phyloP scores from a whole-genome alignment of 2,113 vertebrate species.

The Ailurus styani region DNA sequence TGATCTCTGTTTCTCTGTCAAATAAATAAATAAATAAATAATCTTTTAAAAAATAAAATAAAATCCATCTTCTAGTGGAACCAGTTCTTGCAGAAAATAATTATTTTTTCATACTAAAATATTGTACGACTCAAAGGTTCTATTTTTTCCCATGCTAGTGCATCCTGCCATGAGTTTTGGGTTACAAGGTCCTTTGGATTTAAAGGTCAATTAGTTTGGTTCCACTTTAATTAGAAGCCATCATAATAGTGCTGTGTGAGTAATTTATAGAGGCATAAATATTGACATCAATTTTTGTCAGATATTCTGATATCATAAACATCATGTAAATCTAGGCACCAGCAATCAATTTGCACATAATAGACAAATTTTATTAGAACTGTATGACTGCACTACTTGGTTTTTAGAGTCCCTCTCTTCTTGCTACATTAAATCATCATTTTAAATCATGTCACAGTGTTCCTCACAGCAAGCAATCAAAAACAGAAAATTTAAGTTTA shows the following conservation, averaged over 20 bases:
- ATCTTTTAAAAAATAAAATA: too few species aligned
- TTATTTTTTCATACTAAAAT: conserved; percentile 35
- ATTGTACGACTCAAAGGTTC: background rate
- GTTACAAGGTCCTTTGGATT: conserved; percentile 55
- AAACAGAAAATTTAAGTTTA: conserved; percentile 65
- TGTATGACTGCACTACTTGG: background rate
- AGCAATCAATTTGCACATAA: conserved; percentile 60
- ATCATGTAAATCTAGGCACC: conserved; percentile 47
- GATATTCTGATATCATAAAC: conserved; percentile 73
- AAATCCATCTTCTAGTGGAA: background rate
- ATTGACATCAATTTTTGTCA: conserved; percentile 72
- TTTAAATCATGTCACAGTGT: conserved; percentile 52
- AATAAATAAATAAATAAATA: too few species aligned
- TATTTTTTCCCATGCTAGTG: too few species aligned
- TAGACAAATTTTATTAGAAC: conserved; percentile 67
- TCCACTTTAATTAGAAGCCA: conserved; percentile 72
- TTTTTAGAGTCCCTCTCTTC: conserved; percentile 53
- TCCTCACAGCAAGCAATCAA: conserved; percentile 50
- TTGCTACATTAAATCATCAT: conserved; percentile 35
- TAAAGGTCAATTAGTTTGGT: conserved; percentile 56
- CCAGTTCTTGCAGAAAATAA: background rate
- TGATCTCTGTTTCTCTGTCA: too few species aligned
- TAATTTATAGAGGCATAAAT: conserved; percentile 48
- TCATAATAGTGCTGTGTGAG: conserved; percentile 48
- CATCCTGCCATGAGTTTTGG: background rate